Percentiles rank a stretch among this genome's conserved stretches.
Conservation (phyloP, 1,140 invertebrate species). For the Lasioglossum baleicum region DNA sequence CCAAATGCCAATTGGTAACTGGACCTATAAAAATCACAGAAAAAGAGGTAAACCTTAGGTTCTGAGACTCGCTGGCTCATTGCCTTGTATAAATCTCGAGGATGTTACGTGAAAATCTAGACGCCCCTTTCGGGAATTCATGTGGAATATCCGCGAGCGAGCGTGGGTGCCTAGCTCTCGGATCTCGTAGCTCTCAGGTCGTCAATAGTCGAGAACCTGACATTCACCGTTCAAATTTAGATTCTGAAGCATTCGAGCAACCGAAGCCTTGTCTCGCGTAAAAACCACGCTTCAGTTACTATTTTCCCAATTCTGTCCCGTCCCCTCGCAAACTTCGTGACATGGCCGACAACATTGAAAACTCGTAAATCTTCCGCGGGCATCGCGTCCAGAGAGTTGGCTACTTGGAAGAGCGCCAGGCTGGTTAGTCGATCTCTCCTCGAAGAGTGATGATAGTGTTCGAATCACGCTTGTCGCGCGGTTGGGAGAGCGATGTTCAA, state of each 20-base stretch:
- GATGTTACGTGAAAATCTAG: no score
- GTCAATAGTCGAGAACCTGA: no score
- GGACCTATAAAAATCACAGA: constrained; percentile 17
- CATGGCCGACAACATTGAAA: not conserved
- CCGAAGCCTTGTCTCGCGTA: no score
- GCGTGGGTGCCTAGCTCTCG: not conserved
- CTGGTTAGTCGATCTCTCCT: not conserved
- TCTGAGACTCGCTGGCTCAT: no score
- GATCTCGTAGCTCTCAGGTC: no score
- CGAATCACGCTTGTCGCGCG: not conserved
- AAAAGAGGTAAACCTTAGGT: not conserved
- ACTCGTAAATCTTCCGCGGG: not conserved
- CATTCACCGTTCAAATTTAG: no score
- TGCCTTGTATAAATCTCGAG: no score
- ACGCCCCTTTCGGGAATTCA: not conserved
- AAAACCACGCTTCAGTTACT: no score
- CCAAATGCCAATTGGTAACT: no score
- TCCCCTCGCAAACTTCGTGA: no score
- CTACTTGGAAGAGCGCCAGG: not conserved
- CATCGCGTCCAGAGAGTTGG: not conserved
- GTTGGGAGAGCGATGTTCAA: not conserved
- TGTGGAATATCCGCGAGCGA: not conserved
- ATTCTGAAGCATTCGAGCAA: no score
- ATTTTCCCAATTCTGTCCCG: no score
- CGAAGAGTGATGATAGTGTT: not conserved